phyloP scores from a whole-genome alignment of 2,113 vertebrate genomes.

The Gallinago jamesoni region DNA sequence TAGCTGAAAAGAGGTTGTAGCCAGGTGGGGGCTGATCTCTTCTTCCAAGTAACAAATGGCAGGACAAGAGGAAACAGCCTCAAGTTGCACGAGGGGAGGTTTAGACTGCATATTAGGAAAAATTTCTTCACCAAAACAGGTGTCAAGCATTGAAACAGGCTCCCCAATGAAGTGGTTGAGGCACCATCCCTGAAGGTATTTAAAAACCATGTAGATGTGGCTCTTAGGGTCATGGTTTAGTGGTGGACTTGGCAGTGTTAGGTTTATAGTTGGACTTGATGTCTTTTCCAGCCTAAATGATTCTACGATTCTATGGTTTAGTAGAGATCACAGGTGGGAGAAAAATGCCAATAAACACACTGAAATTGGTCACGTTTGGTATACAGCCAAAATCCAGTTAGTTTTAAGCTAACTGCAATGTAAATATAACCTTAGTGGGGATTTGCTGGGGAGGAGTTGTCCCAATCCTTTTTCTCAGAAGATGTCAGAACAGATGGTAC shows the following conservation, averaged over 20 bases:
- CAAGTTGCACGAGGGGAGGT: background rate
- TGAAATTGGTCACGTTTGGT: background rate
- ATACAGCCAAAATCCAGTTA: background rate
- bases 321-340: background rate
- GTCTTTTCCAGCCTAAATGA: background rate
- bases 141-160: background rate
- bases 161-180: background rate
- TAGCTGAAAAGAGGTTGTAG: background rate
- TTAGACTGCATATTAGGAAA: background rate
- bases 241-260: background rate
- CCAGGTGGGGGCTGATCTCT: too few relatives aligned
- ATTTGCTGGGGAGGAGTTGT: background rate
- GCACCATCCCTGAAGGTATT: background rate
- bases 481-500: background rate
- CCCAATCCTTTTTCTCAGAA: background rate
- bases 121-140: background rate
- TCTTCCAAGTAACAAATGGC: too few relatives aligned
- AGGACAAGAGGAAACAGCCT: background rate
- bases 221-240: background rate
- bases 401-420: background rate
- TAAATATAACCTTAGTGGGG: background rate
- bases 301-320: background rate
- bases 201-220: background rate
- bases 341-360: background rate
- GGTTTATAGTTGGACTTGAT: background rate